phyloP scores from a whole-genome alignment of 2,113 vertebrate genomes.

The Catagonus wagneri region DNA sequence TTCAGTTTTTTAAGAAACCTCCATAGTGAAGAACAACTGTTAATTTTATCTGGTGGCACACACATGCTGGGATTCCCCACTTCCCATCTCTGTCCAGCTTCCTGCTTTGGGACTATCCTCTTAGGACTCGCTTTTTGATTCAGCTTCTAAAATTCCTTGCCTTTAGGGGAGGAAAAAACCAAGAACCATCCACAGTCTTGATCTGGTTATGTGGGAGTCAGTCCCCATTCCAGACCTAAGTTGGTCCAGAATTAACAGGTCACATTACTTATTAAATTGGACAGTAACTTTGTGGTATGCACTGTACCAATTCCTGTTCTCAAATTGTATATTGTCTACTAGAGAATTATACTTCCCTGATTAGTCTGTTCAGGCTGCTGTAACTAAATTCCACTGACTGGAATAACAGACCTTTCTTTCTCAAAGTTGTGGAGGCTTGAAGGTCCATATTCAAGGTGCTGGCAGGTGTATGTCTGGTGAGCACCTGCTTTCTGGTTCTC shows the following conservation, averaged over 20 bases:
- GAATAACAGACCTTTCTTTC: background rate
- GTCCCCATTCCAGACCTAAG: background rate
- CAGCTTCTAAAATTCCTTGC: background rate
- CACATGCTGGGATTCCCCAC: too few species aligned
- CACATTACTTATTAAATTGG: background rate
- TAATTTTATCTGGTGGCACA: background rate
- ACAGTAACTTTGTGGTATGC: background rate
- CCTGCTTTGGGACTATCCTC: rapidly evolving
- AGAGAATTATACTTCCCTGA: background rate
- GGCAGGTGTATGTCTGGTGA: background rate
- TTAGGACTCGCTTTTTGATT: background rate
- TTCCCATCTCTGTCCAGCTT: too few species aligned
- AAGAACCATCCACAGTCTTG: background rate
- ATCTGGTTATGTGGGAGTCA: background rate
- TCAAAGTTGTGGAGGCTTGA: background rate
- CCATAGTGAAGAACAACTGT: background rate
- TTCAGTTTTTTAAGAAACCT: background rate
- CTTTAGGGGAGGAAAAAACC: background rate
- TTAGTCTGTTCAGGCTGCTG: background rate
- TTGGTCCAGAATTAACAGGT: background rate
- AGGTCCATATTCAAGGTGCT: background rate
- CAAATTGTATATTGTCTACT: rapidly evolving
- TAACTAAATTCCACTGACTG: background rate
- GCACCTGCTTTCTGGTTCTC: too few species aligned
- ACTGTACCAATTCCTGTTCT: background rate